These are phyloP conservation scores for Lutraria lutraria DNA, from an alignment of 2,888 invertebrate species.

Conservation along the genomic window DNA sequence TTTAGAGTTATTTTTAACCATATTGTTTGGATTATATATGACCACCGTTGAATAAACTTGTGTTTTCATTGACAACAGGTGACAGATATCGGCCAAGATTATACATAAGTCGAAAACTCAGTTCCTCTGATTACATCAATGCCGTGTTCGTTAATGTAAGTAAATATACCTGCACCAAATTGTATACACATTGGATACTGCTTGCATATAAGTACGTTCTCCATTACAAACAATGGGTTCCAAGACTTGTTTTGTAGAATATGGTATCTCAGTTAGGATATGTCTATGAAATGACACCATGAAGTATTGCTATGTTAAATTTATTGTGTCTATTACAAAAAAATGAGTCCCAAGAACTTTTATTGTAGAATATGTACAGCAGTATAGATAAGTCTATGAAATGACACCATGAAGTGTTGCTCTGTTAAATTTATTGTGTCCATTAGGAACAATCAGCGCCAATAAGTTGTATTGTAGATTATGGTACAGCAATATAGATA, in stretches of 20 bases:
- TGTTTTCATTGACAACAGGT: neutral
- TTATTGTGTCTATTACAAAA: too few relatives aligned
- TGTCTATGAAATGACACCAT: neutral
- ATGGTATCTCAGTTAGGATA: neutral
- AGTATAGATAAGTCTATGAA: too few relatives aligned
- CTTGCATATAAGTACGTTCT: neutral
- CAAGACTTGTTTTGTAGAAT: neutral
- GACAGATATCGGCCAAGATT: neutral
- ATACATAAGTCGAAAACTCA: neutral
- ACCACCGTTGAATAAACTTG: neutral
- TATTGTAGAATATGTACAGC: too few relatives aligned
- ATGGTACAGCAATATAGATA: too few relatives aligned
- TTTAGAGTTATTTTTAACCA: too few relatives aligned
- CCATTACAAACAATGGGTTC: neutral
- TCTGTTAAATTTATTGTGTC: too few relatives aligned
- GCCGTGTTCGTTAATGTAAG: conserved; percentile 20
- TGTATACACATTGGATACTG: neutral
- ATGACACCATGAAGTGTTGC: too few relatives aligned
- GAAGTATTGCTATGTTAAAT: too few relatives aligned
- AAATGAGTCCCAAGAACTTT: too few relatives aligned
- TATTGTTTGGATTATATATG: neutral
- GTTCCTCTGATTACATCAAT: conserved; percentile 21
- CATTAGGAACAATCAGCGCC: too few relatives aligned
- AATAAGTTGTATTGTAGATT: too few relatives aligned
- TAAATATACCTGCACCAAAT: neutral